phyloP scores from a whole-genome alignment of 2,113 vertebrate species.

The Thomomys bottae region DNA sequence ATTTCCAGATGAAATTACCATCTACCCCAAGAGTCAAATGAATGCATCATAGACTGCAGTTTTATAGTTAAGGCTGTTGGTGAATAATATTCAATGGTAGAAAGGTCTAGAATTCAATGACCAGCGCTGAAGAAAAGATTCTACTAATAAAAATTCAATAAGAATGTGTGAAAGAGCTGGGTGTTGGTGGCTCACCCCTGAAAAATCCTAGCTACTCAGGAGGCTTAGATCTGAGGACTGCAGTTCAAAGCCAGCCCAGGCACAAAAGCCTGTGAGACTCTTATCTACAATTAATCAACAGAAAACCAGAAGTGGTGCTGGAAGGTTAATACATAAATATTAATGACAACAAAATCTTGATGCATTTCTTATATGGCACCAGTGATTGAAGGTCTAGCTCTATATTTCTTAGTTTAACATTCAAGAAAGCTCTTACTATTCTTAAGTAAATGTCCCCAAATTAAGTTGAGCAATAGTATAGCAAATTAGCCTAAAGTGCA shows the following conservation, averaged over 20 bases:
- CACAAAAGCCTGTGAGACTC: too few relatives aligned
- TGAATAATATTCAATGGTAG: too few relatives aligned
- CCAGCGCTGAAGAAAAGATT: background rate
- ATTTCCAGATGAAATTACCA: constrained; percentile 25
- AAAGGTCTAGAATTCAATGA: background rate
- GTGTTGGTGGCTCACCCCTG: too few relatives aligned
- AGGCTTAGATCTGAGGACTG: too few relatives aligned
- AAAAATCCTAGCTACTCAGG: too few relatives aligned
- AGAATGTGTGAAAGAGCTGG: too few relatives aligned
- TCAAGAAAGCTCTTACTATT: background rate
- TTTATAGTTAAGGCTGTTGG: background rate
- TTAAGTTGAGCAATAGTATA: background rate
- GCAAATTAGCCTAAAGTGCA: background rate
- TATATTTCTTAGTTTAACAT: background rate
- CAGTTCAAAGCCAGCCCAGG: too few relatives aligned
- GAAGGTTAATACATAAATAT: background rate
- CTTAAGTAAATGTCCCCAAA: background rate
- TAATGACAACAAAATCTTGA: constrained; percentile 10
- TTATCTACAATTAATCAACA: too few relatives aligned
- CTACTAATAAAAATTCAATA: background rate
- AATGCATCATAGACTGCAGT: background rate
- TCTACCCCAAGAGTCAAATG: background rate
- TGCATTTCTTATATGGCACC: background rate
- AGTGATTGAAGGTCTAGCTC: background rate
- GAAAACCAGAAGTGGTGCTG: background rate